A percentile compares a stretch with the other conserved stretches of the same genome.
Conservation (phyloP, 2,888 invertebrate genomes). For the Chrysopilus asiliformis region DNA sequence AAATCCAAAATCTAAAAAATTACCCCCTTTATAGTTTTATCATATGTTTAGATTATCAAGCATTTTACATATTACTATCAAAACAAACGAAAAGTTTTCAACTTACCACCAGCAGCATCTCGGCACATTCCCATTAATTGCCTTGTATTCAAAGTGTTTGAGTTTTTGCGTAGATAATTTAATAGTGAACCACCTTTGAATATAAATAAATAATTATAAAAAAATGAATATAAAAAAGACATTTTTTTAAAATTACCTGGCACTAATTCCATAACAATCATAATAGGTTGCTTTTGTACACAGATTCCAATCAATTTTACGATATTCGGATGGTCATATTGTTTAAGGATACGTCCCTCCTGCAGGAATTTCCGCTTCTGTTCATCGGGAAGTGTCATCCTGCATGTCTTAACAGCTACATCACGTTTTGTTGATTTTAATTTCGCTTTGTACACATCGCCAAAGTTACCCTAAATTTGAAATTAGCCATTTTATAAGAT, state of each 20-base stretch:
- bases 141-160: conserved; percentile 48
- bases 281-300: conserved; percentile 94
- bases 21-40: too few species aligned
- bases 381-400: conserved; percentile 87
- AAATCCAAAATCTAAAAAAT: too few species aligned
- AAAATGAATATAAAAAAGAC: background rate
- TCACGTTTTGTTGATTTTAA: conserved; percentile 69
- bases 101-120: conserved; percentile 72
- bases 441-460: conserved; percentile 89
- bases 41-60: too few species aligned
- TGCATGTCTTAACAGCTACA: conserved; percentile 92
- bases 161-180: conserved; percentile 72
- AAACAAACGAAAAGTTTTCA: too few species aligned
- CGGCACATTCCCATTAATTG: conserved; percentile 79
- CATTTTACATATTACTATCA: too few species aligned
- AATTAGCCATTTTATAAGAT: background rate
- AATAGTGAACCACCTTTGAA: conserved; percentile 72
- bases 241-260: conserved; percentile 27
- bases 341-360: conserved; percentile 89
- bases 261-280: conserved; percentile 98
- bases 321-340: conserved; percentile 94
- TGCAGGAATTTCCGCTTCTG: conserved; percentile 87
- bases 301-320: conserved; percentile 94
- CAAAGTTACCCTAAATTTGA: conserved; percentile 76
- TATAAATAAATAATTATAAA: conserved; percentile 1